phyloP scores from a whole-genome alignment of 2,113 vertebrate species.

The Eolophus roseicapilla region DNA sequence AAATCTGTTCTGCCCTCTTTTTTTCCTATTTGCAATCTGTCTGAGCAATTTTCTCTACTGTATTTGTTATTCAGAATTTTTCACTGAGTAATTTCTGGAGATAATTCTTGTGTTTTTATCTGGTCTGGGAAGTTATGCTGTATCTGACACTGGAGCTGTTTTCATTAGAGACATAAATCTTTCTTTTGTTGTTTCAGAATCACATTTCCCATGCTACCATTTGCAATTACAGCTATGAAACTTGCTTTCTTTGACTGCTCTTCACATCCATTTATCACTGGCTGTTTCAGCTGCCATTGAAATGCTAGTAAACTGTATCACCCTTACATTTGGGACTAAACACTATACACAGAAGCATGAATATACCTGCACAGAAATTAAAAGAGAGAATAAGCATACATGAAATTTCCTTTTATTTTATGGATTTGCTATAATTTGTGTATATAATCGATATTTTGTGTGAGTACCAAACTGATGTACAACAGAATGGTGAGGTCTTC shows the following conservation, averaged over 20 bases:
- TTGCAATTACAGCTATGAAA: conserved; percentile 32
- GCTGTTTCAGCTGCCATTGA: background rate
- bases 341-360: background rate
- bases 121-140: conserved; percentile 34
- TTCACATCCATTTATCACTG: conserved; percentile 19
- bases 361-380: background rate
- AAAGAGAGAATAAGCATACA: background rate
- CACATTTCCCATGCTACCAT: conserved; percentile 47
- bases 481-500: background rate
- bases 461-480: background rate
- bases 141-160: conserved; percentile 40
- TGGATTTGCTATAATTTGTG: background rate
- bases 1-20: background rate
- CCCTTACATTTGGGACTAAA: background rate
- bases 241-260: conserved; percentile 24
- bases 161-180: conserved; percentile 43
- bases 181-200: conserved; percentile 29
- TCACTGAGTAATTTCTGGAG: conserved; percentile 17
- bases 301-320: background rate
- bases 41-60: background rate
- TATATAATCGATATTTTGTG: background rate
- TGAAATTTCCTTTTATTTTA: background rate
- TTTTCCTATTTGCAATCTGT: background rate
- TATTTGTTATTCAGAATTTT: conserved; percentile 30
- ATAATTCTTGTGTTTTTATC: conserved; percentile 44